Conservation (phyloP, 2,797 vertebrate species). For the Pelobates cultripes region DNA sequence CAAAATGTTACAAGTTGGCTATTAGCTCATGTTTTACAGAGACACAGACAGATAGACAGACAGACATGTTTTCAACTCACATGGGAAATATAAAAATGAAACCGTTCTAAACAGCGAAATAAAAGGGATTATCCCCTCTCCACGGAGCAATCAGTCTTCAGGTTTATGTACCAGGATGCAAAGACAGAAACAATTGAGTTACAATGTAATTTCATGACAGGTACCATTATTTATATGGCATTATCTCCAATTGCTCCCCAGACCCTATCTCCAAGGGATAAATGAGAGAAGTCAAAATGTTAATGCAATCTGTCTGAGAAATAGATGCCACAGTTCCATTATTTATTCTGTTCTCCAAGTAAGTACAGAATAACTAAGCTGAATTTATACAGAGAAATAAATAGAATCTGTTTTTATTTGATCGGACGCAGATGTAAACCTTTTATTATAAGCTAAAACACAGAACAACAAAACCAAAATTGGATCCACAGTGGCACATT, state of each 20-base stretch:
- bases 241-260: slow-evolving; percentile 16
- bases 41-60: too few species aligned
- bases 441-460: background rate
- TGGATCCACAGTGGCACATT: too few species aligned
- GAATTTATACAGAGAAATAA: background rate
- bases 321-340: background rate
- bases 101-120: background rate
- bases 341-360: background rate
- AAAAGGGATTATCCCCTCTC: slow-evolving; percentile 22
- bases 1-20: too few species aligned
- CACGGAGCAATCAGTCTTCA: slow-evolving; percentile 20
- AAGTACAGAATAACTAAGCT: background rate
- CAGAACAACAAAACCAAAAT: too few species aligned
- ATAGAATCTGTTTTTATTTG: background rate
- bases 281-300: background rate
- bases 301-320: background rate
- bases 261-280: background rate
- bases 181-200: slow-evolving; percentile 29
- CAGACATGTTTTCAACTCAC: background rate
- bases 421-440: background rate
- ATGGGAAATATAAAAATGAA: background rate
- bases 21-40: too few species aligned
- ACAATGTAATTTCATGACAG: slow-evolving; percentile 18
- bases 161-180: slow-evolving; percentile 8
- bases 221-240: slow-evolving; percentile 14